Evolutionary conservation across 1,140 invertebrate genomes (phyloP), one percentile per base, ranked within the genome.

Genomic region (Conus ventricosus): DNA sequence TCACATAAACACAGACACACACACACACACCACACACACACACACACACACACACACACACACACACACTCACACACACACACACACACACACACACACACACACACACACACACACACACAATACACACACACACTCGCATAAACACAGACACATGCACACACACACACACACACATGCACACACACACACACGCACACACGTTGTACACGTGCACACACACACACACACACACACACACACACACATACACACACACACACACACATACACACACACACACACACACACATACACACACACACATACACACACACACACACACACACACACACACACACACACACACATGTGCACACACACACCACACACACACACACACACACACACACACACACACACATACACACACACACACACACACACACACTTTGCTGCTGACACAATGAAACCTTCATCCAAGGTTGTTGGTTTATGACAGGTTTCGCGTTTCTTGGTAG

Each of bases 341-440:
- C 39, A 39, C 39, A 39, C 39, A 39, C 39, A 39, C 39, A 39
- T 39, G 11, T 23, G 51, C 80, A 54, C 80, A 81, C 80, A 81
- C 80, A 81, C 80, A 81, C 80, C 80, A 81, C 80, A 81, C 80
- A 81, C 80, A 81, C 80, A 81, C 80, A 71, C 76, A 78, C 76
- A 78, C 25, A 78, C 25, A 27, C 27, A 78, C 76, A 78, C 76
- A 39, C 25, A 78, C 80, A 78, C 27, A 78, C 25, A 27, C 76
- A 51, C 39, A 51, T 4, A 17, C 76, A 51, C 25, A 27, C 76
- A 39, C 39, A 39, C 39, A 39, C 39, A 39, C 39, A 39, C 39
- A 39, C 39, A 39, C 39, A 39, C 39, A 39, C 39, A 39, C 39
- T 39, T 39, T 39, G 39, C 39, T 39, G 39, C 39, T 39, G 39